Base-by-base conservation (phyloP, 2,113 vertebrate genomes). In the Nycticryphes semicollaris region DNA sequence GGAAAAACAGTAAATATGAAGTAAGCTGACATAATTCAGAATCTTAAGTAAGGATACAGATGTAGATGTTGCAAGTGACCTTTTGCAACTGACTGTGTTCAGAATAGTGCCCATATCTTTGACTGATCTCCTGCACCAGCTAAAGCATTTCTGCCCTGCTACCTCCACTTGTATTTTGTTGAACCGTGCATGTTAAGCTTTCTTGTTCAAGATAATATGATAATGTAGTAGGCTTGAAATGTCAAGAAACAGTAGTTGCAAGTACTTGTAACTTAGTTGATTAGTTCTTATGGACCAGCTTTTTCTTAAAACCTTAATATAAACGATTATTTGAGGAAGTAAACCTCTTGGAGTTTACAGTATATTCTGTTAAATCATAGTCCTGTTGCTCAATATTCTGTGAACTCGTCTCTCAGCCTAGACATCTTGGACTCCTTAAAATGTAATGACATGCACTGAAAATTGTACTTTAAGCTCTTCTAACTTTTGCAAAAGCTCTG, bases 141-240 rank as follows among this genome's bases (percentile, higher is more conserved):
- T 67, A 70, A 86, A 86, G 28, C 60, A 78, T 95, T 96, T 95
- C 90, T 95, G 56, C 94, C 88, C 83, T 93, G 91, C 94, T 95
- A 85, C 89, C 83, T 84, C 51, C 43, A 43, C 50, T 77, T 92
- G 19, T 27, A 41, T 64, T 89, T 59, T 80, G 45, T 84, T 93
- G 22, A 89, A 74, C 51, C 81, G 73, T 95, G 90, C 85, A 74
- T 92, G 82, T 92, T 94, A 88, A 95, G 69, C 73, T 94, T 89
- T 84, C 45, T 60, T 85, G 19, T 81, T 87, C 45, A 66, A 67
- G 50, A 45, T 35, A 7, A 63, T 50, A 56, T 75, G 47, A 77
- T 45, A 39, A 67, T 25, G 33, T 28, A 77, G 10, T 48, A 64
- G 37, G 30, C 47, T 84, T 81, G 79, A 70, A 70, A 70, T 33